Conservation (phyloP, 2,888 invertebrate genomes). For the Gisinianus flammeolus region DNA sequence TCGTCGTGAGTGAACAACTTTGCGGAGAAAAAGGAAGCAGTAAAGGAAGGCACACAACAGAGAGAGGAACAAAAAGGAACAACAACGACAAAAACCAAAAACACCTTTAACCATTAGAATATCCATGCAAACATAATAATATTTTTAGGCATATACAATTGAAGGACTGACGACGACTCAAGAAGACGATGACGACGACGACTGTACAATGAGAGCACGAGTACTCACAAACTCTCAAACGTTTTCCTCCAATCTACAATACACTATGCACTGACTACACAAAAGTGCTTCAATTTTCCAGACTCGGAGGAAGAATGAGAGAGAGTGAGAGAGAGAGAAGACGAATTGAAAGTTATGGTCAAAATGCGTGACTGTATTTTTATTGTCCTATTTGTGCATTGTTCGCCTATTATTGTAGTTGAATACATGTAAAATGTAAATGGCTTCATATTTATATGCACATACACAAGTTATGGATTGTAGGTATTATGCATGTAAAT, state of each 20-base stretch:
- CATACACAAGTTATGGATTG: too few species aligned
- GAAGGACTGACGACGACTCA: too few species aligned
- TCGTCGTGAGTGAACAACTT: background rate
- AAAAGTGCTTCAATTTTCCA: background rate
- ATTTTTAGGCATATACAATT: too few species aligned
- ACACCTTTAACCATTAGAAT: background rate
- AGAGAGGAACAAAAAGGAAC: background rate
- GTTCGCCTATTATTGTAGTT: too few species aligned
- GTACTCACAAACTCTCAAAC: background rate
- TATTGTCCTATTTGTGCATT: slow-evolving; percentile 13
- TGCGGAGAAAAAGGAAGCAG: background rate
- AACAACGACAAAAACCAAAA: background rate
- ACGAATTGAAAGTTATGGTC: slow-evolving; percentile 12
- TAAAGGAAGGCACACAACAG: background rate
- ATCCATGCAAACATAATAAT: slow-evolving; percentile 5
- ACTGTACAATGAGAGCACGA: slow-evolving; percentile 7
- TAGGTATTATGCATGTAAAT: too few species aligned
- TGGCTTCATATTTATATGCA: too few species aligned
- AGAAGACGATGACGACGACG: too few species aligned
- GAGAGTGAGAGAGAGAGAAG: background rate
- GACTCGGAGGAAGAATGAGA: background rate
- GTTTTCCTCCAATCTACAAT: background rate
- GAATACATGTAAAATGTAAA: too few species aligned
- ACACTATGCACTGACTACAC: background rate
- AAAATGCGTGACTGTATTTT: background rate